Base-by-base conservation (phyloP, 2,113 vertebrate species). In the Misgurnus mizolepis region DNA sequence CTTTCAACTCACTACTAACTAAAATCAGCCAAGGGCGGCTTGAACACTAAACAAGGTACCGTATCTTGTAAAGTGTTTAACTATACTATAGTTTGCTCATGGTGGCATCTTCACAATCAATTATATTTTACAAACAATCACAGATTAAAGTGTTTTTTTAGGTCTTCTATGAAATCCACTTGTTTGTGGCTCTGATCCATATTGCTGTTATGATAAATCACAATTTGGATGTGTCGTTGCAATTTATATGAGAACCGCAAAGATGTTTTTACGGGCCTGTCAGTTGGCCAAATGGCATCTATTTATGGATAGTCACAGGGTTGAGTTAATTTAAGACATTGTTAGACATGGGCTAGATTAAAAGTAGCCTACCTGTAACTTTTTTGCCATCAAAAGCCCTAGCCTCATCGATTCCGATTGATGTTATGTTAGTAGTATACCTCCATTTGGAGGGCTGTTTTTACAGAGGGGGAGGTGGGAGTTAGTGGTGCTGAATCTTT, bases 401-500 rank as follows among this genome's bases (percentile, higher is more conserved):
- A 12, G 12, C 17, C n/a, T 4, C 15, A 9, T 34, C 56, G 34
- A 41, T 9, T 72, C 50, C 41, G 8, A 18, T 6, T 56, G 68
- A 12, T 53, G 50, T 53, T 53, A 14, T 53, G 22, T 22, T 6
- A 40, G 27, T 55, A n/a, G 11, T 71, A 40, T 56, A 18, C 50
- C 34, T 41, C 40, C 50, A 41, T 72, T 41, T 60, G 55, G 3
- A 60, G 40, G 1, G 22, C 27, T 15, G 12, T 62, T 60, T 47
- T 7, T 43, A 27, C 22, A 18, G 40, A 41, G 67, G 62, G 60
- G 58, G 74, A 43, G 18, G 34, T 47, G n/a, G 11, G 11, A 6
- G 14, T 47, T 22, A 43, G 10, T 68, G 49, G 80, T 56, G 67
- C 74, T 69, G 75, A 72, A 71, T 65, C 41, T 73, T 67, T 74